Base-by-base conservation (phyloP, 53 echinoderm and acorn worm species). In the Astropecten irregularis region DNA sequence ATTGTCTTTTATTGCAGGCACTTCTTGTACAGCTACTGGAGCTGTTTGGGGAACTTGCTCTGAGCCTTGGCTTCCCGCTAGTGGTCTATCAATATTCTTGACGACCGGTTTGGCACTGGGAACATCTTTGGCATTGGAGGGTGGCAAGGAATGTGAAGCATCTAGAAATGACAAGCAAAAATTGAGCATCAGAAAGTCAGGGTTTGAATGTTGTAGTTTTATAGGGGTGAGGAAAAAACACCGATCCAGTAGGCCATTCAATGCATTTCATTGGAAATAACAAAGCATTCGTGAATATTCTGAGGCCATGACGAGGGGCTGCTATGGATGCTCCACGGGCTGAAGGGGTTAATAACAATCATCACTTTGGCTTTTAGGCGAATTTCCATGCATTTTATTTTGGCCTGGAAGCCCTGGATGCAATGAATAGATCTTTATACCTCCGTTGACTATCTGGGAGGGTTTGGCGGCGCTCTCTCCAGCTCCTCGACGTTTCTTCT, bases 121-220 rank as follows among this genome's bases (percentile, higher is more conserved):
- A 34, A 71, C 71, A 22, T 57, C 74, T 74, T 74, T 57, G 74
- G 74, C 74, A 56, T 74, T 74, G 4, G 40, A 23, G 23, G 39
- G 74, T 40, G 40, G 57, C 57, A 57, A 26, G 55, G 74, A 55
- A 74, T 74, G 56, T 56, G 74, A 40, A 55, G 55, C 22, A 50
- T 36, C 16, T 25, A 18, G 16, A 15, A 56, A 15, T 2, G 25
- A 49, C 7, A 9, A 48, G 25, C 30, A 2, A 26, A 23, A 44
- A 47, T 2, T 44, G 16, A 53, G 4, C 10, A 53, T n/a, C 21
- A 11, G 6, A 11, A 42, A 8, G 42, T 42, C 42, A 42, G 42
- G 11, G 42, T 11, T 8, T 42, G 42, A 42, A 42, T 42, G 11
- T 42, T 42, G 6, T n/a, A n/a, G n/a, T n/a, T n/a, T n/a, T n/a